phyloP scores from a whole-genome alignment of 2,888 invertebrate species.

The Nymphalis urticae region DNA sequence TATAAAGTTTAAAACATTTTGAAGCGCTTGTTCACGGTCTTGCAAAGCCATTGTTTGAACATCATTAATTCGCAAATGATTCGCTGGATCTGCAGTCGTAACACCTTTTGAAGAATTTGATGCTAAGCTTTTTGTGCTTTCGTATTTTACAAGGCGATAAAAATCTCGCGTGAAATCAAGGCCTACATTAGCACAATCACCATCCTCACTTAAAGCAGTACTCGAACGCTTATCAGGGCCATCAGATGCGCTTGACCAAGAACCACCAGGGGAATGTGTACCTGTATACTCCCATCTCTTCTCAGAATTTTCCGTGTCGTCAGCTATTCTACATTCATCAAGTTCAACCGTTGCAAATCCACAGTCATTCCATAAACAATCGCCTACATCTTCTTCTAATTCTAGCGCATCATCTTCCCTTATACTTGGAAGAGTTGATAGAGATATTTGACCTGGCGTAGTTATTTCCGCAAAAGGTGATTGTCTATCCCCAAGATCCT shows the following conservation, averaged over 20 bases:
- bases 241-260: slow-evolving; percentile 81
- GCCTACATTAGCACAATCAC: slow-evolving; percentile 85
- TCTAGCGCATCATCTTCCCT: slow-evolving; percentile 87
- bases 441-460: slow-evolving; percentile 84
- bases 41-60: slow-evolving; percentile 75
- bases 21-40: slow-evolving; percentile 86
- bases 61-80: slow-evolving; percentile 71
- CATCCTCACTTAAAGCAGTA: slow-evolving; percentile 86
- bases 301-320: slow-evolving; percentile 71
- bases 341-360: slow-evolving; percentile 86
- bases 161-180: slow-evolving; percentile 90
- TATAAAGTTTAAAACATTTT: slow-evolving; percentile 88
- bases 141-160: slow-evolving; percentile 90
- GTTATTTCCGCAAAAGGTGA: slow-evolving; percentile 77
- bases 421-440: slow-evolving; percentile 86
- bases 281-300: slow-evolving; percentile 85
- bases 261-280: slow-evolving; percentile 82
- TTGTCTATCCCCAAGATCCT: slow-evolving; percentile 83
- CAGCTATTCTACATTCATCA: slow-evolving; percentile 83
- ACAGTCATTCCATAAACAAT: slow-evolving; percentile 88
- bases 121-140: slow-evolving; percentile 89
- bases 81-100: slow-evolving; percentile 78
- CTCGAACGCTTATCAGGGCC: slow-evolving; percentile 87
- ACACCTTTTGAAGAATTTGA: slow-evolving; percentile 87
- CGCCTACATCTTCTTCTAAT: slow-evolving; percentile 87